Percentiles rank a stretch among this genome's conserved stretches.
phyloP scores from a whole-genome alignment of 2,113 vertebrate genomes.

The Eulemur macaco region DNA sequence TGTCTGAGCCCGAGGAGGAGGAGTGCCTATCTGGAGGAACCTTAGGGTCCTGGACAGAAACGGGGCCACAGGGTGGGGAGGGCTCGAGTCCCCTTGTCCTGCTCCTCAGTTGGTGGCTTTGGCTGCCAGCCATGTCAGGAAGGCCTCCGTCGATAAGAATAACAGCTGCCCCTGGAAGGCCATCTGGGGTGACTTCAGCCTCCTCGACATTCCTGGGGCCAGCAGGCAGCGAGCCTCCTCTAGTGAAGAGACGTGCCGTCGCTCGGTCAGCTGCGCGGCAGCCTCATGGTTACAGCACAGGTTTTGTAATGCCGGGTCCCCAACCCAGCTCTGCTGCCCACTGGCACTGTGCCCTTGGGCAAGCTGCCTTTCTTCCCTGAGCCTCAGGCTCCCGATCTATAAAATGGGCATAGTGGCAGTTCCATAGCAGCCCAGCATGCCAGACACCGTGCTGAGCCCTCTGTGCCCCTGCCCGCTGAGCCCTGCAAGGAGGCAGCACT shows the following conservation, averaged over 20 bases:
- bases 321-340: not conserved
- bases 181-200: not conserved
- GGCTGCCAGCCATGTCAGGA: not conserved
- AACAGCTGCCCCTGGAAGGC: not conserved
- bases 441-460: not conserved
- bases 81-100: not conserved
- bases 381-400: not conserved
- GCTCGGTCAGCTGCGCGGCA: not conserved
- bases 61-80: not conserved
- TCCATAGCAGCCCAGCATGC: not conserved
- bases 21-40: not conserved
- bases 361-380: not conserved
- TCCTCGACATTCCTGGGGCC: not conserved
- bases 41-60: not conserved
- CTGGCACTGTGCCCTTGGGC: not conserved
- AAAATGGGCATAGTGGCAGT: not conserved
- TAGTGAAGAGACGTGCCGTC: not conserved
- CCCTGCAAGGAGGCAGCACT: not conserved
- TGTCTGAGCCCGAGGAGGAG: not conserved
- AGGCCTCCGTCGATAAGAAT: not conserved
- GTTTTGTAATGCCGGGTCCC: too few species aligned
- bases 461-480: not conserved
- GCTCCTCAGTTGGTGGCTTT: not conserved
- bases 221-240: not conserved
- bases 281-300: not conserved